Base-by-base conservation (phyloP, 2,113 vertebrate species). In the western clawed frog (Xenopus tropicalis) region DNA sequence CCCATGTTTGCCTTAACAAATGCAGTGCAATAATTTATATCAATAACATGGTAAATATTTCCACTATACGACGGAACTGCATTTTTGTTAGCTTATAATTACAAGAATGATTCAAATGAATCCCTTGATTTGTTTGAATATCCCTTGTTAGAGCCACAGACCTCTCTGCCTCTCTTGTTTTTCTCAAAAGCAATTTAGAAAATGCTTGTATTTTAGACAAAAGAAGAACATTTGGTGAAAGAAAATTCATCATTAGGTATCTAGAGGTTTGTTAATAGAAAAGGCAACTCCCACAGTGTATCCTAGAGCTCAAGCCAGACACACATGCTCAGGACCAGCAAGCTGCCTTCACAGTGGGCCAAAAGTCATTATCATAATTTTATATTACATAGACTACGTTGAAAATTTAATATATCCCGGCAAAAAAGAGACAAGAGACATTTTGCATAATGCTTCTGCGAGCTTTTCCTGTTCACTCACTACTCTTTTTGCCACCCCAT, bases 181-280 rank as follows among this genome's bases (percentile, higher is more conserved):
- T 93, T 93, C 93, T 97, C 94, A 92, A 93, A 96, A 95, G 94
- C 94, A 94, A 94, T 97, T 98, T 96, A 95, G 94, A 94, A 94
- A 96, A 95, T 91, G 92, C 94, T 96, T 94, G 94, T 96, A 94
- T 96, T 96, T 95, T 93, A 93, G 89, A 95, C 92, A 93, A 94
- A 93, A 92, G 93, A 92, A 94, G 95, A 97, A 96, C 94, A 97
- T 97, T 98, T 97, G 95, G 95, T 93, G 95, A 96, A 94, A 94
- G 95, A 97, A 94, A 96, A 98, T 98, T 98, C 94, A 98, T 98
- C 96, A 98, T 98, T 94, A 97, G 93, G 94, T 97, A 96, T 97
- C 96, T 95, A 95, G 95, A 98, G 95, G 95, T 96, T 97, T 96
- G 93, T 95, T 97, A 97, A 97, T 97, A 98, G 96, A 97, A 98